Conservation (phyloP, 2,113 vertebrate genomes). For the Delphinus delphis region DNA sequence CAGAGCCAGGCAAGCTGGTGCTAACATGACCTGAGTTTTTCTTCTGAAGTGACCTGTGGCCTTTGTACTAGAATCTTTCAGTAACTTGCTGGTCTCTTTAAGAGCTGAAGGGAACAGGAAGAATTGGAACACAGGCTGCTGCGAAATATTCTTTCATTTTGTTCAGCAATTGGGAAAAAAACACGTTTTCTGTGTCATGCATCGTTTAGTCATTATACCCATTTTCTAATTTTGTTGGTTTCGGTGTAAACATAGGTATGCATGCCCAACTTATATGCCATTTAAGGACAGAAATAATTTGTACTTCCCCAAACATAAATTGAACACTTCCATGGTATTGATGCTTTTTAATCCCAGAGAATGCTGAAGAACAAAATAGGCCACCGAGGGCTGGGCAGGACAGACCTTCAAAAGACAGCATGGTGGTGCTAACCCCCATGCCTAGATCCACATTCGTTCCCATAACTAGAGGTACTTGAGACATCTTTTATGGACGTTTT, state of each 20-base stretch:
- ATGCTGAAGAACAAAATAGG: neutral
- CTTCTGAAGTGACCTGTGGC: neutral
- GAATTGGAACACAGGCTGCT: neutral
- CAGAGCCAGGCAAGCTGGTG: neutral
- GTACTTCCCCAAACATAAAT: neutral
- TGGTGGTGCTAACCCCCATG: no score
- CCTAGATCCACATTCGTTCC: neutral
- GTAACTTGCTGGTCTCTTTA: neutral
- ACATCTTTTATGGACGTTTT: neutral
- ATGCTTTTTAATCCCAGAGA: neutral
- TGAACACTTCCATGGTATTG: neutral
- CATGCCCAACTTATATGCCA: neutral
- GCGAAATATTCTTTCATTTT: neutral
- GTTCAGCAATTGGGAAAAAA: neutral
- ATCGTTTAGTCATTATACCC: neutral
- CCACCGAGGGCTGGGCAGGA: no score
- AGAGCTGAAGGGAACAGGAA: neutral
- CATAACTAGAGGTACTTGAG: neutral
- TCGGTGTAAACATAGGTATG: neutral
- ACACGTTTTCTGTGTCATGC: neutral
- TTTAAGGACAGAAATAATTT: neutral
- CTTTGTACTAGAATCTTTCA: neutral
- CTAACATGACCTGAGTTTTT: neutral
- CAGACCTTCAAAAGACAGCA: neutral
- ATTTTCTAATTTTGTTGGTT: neutral